phyloP scores from a whole-genome alignment of 1,140 invertebrate species.

The Drosophila tsacasi region DNA sequence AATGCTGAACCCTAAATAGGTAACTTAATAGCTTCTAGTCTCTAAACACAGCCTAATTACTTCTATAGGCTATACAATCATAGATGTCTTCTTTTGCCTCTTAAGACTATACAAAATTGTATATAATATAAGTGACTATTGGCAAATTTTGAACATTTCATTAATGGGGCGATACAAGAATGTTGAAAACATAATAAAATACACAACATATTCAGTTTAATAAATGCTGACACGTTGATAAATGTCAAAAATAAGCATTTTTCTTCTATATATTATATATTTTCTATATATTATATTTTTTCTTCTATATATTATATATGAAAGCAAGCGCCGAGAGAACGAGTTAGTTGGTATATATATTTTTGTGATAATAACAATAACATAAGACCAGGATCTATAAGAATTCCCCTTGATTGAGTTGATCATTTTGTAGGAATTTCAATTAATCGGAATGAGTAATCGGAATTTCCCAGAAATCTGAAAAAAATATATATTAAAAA shows the following conservation, averaged over 20 bases:
- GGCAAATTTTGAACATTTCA: neutral
- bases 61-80: neutral
- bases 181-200: constrained; percentile 7
- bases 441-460: neutral
- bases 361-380: neutral
- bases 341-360: neutral
- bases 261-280: neutral
- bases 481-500: neutral
- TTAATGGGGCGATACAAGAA: constrained; percentile 3
- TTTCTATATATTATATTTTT: neutral
- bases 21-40: neutral
- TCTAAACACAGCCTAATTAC: neutral
- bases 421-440: neutral
- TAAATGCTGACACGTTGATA: neutral
- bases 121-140: neutral
- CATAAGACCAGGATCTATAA: neutral
- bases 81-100: neutral
- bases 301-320: neutral
- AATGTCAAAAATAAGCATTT: constrained; percentile 4
- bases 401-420: neutral
- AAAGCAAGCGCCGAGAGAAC: neutral
- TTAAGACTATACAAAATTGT: neutral
- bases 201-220: constrained; percentile 2
- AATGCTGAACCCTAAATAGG: neutral
- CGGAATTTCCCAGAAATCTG: neutral